Evolutionary conservation across 2,113 vertebrate species (phyloP), one percentile per base, ranked within the genome.

Genomic region (Nothocercus julius): DNA sequence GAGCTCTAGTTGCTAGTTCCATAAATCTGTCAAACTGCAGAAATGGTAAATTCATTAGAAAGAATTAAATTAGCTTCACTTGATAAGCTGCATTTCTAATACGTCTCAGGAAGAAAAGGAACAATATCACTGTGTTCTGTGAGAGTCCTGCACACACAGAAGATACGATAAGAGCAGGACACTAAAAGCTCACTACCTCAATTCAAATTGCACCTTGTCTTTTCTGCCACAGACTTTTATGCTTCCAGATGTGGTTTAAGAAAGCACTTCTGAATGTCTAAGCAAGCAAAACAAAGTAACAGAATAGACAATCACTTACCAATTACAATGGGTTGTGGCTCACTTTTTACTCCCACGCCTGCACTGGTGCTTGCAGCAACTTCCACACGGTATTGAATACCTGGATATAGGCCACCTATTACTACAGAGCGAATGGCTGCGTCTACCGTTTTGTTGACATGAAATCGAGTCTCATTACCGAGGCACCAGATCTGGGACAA

Each of bases 361-460:
- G 99, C 99, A 67, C 98, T 99, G 66, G 99, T 99, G 97, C 99
- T 99, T 85, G 99, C 99, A 32, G 99, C 99, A 67, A 99, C 99
- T 96, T 99, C 99, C 93, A 99, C 98, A 0, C 98, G 98, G 90
- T 99, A 99, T 38, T 99, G 98, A 96, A 99, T 98, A 78, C 99
- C 99, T 75, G 98, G 98, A 97, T 99, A 99, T 47, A 99, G 98
- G 66, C 99, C 99, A 38, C 99, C 99, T 90, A 99, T 99, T 95
- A 99, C 98, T 90, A 99, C 99, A 15, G 99, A 99, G 16, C 99
- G 99, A 95, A 99, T 99, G 88, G 99, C 98, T 58, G 99, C 99
- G 85, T 99, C 99, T 95, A 99, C 99, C 4, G 99, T 99, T 98
- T 99, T 99, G 97, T 99, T 99, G 92, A 99, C 98, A 91, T 99